A percentile compares a stretch with the other conserved stretches of the same genome.
Conservation (phyloP, 2,113 vertebrate species). For the Engraulis encrasicolus region DNA sequence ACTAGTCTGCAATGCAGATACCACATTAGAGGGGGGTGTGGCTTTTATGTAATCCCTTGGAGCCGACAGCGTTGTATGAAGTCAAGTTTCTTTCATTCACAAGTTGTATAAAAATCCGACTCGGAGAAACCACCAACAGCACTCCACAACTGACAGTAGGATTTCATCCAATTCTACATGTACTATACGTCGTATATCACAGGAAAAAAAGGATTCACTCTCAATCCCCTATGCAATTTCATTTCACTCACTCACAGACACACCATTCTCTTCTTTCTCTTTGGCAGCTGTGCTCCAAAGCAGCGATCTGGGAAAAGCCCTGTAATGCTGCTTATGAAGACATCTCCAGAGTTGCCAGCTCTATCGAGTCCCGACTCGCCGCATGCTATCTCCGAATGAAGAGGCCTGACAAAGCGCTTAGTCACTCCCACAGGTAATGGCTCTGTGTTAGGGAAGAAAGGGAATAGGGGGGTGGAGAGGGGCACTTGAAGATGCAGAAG, state of each 20-base stretch:
- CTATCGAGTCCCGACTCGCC: constrained; percentile 75
- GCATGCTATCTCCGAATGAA: constrained; percentile 73
- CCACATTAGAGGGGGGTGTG: background rate
- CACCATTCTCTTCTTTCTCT: background rate
- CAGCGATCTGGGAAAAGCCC: constrained; percentile 59
- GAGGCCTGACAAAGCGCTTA: constrained; percentile 70
- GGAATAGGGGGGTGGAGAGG: background rate
- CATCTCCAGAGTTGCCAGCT: constrained; percentile 70
- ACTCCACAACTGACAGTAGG: background rate
- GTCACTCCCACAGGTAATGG: constrained; percentile 77
- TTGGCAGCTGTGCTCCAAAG: constrained; percentile 72
- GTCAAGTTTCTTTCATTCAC: background rate
- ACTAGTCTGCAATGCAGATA: background rate
- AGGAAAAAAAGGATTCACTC: no score
- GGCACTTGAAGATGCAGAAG: background rate
- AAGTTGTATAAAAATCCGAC: background rate
- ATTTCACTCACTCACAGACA: no score
- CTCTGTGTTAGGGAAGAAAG: background rate
- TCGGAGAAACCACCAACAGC: background rate
- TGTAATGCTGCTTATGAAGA: constrained; percentile 67
- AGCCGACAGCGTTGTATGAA: background rate
- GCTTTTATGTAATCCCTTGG: background rate
- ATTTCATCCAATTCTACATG: background rate
- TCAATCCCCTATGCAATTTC: no score
- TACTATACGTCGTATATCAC: no score